phyloP scores from a whole-genome alignment of 2,888 invertebrate genomes.

The Tiphia femorata region DNA sequence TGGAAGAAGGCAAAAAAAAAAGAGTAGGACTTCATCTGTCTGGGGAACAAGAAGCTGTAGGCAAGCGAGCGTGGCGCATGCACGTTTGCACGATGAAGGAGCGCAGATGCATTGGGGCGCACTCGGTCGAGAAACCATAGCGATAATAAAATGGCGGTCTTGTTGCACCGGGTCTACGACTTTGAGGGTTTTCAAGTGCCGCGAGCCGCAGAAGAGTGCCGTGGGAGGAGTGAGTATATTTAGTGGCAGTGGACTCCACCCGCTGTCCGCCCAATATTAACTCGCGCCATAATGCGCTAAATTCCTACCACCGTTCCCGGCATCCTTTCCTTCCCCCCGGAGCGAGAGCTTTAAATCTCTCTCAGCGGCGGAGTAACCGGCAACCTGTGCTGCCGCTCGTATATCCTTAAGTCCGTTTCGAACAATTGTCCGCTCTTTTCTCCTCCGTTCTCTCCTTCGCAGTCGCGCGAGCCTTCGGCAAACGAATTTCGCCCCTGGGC shows the following conservation, averaged over 20 bases:
- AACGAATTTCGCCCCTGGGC: constrained; percentile 29
- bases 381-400: constrained; percentile 52
- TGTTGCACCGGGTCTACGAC: constrained; percentile 31
- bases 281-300: constrained; percentile 63
- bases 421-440: constrained; percentile 41
- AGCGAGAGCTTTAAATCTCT: constrained; percentile 54
- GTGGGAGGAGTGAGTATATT: constrained; percentile 50
- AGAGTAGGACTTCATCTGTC: too few species aligned
- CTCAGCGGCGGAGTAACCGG: constrained; percentile 43
- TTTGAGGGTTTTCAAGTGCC: constrained; percentile 40
- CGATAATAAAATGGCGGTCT: constrained; percentile 36
- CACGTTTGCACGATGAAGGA: too few species aligned
- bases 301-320: constrained; percentile 57
- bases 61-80: too few species aligned
- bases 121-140: not conserved
- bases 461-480: constrained; percentile 24
- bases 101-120: not conserved
- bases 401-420: constrained; percentile 50
- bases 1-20: too few species aligned
- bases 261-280: constrained; percentile 64
- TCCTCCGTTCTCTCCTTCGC: constrained; percentile 29
- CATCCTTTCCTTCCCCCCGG: constrained; percentile 49
- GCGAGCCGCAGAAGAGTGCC: constrained; percentile 26
- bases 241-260: constrained; percentile 57
- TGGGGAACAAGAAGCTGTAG: too few species aligned